Conservation (phyloP, 2,797 vertebrate species). For the Danio aesculapii region DNA sequence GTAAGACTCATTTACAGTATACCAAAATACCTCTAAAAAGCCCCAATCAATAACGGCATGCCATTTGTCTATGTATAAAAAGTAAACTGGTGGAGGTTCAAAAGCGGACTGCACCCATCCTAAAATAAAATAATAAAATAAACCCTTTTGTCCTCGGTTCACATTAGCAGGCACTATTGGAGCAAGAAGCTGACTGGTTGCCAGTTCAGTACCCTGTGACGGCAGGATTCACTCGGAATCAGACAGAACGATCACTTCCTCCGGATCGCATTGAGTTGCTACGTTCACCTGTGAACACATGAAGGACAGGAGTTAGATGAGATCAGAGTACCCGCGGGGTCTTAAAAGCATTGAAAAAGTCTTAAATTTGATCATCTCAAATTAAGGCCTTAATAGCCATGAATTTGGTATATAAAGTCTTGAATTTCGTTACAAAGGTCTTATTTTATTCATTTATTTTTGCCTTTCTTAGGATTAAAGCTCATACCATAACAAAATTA, state of each 20-base stretch:
- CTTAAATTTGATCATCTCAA: too few relatives aligned
- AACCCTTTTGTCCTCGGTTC: slow-evolving; percentile 14
- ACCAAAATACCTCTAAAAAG: slow-evolving; percentile 35
- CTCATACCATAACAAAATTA: too few relatives aligned
- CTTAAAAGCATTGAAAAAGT: too few relatives aligned
- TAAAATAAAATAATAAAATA: neutral
- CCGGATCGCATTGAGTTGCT: slow-evolving; percentile 90
- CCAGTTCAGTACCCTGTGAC: neutral
- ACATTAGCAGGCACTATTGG: slow-evolving; percentile 63
- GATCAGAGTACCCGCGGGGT: too few relatives aligned
- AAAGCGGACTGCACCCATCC: slow-evolving; percentile 2
- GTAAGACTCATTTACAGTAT: neutral
- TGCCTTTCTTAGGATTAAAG: too few relatives aligned
- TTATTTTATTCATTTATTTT: too few relatives aligned
- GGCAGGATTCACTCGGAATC: slow-evolving; percentile 83
- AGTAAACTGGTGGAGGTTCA: neutral
- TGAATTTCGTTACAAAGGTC: too few relatives aligned
- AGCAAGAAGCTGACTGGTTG: neutral
- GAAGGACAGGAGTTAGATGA: neutral
- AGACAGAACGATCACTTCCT: slow-evolving; percentile 91
- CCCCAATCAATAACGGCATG: neutral
- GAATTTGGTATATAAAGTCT: too few relatives aligned
- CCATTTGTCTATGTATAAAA: slow-evolving; percentile 14
- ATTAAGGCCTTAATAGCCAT: too few relatives aligned
- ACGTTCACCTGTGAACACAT: slow-evolving; percentile 81